Conservation (phyloP, 2,888 invertebrate genomes). For the Cantharis rufa region DNA sequence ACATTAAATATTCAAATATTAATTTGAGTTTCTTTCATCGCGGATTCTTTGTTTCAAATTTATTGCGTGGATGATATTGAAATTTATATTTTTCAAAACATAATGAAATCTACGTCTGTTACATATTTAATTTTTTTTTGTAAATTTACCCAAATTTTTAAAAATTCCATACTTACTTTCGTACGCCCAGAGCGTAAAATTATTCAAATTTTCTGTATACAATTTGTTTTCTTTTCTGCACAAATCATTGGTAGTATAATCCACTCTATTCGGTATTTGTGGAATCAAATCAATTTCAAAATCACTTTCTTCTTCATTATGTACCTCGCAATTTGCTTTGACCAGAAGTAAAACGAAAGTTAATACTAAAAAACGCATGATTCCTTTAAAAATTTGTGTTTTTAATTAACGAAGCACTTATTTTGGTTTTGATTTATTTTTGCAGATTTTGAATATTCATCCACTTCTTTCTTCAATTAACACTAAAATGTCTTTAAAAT, state of each 20-base stretch:
- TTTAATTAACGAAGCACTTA: background rate
- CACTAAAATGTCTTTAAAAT: background rate
- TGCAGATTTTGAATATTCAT: background rate
- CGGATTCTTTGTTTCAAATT: background rate
- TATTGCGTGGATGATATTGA: background rate
- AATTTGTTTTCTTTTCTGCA: slow-evolving; percentile 43
- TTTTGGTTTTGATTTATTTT: background rate
- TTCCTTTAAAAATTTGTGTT: too few relatives aligned
- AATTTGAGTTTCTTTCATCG: background rate
- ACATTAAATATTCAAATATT: background rate
- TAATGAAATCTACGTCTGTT: too few relatives aligned
- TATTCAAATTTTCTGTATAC: slow-evolving; percentile 52
- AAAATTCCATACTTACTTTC: slow-evolving; percentile 57
- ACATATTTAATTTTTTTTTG: too few relatives aligned
- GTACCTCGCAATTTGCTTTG: background rate
- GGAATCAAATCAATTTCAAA: slow-evolving; percentile 37
- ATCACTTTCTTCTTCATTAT: background rate
- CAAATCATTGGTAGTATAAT: slow-evolving; percentile 39
- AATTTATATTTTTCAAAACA: too few relatives aligned
- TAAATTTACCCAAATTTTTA: too few relatives aligned
- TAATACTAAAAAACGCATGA: background rate
- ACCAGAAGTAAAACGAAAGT: background rate
- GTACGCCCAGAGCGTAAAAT: slow-evolving; percentile 62
- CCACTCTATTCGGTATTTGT: slow-evolving; percentile 38
- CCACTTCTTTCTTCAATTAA: background rate